These are phyloP conservation scores for Cheiracanthium punctorium DNA, from an alignment of 2,888 invertebrate species.

Conservation along the genomic window DNA sequence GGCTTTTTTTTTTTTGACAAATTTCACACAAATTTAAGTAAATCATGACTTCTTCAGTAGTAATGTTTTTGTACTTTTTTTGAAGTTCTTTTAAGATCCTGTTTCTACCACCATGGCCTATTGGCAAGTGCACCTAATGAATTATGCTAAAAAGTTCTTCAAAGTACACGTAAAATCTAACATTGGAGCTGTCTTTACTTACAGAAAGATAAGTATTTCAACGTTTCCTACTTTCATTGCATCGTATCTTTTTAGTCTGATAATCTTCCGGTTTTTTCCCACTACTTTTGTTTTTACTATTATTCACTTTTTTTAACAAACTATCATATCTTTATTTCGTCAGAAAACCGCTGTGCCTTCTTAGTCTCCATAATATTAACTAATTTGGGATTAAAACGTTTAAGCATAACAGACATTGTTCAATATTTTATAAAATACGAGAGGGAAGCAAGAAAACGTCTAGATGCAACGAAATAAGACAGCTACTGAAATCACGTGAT, in stretches of 20 bases:
- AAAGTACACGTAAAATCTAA: slow-evolving; percentile 31
- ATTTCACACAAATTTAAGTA: slow-evolving; percentile 26
- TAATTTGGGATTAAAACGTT: background rate
- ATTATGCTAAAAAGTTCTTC: slow-evolving; percentile 32
- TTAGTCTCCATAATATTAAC: background rate
- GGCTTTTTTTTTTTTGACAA: slow-evolving; percentile 24
- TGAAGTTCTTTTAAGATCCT: slow-evolving; percentile 18
- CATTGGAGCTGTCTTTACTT: slow-evolving; percentile 27
- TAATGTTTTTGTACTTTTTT: slow-evolving; percentile 19
- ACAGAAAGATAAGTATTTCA: slow-evolving; percentile 30
- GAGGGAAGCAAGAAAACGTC: too few species aligned
- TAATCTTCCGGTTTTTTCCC: slow-evolving; percentile 22
- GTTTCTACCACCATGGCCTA: slow-evolving; percentile 36
- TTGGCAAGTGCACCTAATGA: slow-evolving; percentile 31
- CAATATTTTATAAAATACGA: background rate
- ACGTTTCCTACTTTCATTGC: slow-evolving; percentile 12
- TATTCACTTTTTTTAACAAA: slow-evolving; percentile 9
- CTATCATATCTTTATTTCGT: slow-evolving; percentile 23
- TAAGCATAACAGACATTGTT: background rate
- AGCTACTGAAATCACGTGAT: too few species aligned
- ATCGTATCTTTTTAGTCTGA: slow-evolving; percentile 17
- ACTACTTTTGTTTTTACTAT: slow-evolving; percentile 12
- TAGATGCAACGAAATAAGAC: too few species aligned
- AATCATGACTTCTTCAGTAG: slow-evolving; percentile 39
- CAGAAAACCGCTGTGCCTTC: slow-evolving; percentile 12